Conservation (phyloP, 92 coral and sea anemone species). For the Siderastrea radians region DNA sequence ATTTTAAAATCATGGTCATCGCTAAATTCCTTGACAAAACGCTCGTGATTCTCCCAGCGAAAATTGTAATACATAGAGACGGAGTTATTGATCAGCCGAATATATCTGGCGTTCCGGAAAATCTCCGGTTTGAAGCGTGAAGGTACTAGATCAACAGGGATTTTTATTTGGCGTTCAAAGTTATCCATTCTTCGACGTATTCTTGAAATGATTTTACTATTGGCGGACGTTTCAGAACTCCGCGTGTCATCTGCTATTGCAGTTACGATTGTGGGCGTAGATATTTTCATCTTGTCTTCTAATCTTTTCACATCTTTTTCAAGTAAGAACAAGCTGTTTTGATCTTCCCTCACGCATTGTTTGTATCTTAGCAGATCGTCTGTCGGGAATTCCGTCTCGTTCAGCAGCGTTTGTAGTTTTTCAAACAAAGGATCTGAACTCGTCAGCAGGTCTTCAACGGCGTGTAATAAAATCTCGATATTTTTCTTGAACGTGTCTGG, state of each 20-base stretch:
- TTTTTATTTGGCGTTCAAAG: conserved; percentile 6
- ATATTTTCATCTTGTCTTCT: conserved; percentile 36
- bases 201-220: conserved; percentile 30
- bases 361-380: conserved; percentile 38
- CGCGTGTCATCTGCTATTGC: not conserved
- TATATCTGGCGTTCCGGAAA: conserved; percentile 40
- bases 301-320: conserved; percentile 47
- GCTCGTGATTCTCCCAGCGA: conserved; percentile 40
- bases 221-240: conserved; percentile 12
- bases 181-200: conserved; percentile 26
- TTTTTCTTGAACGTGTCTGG: conserved; percentile 22
- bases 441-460: conserved; percentile 43
- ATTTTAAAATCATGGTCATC: conserved; percentile 33
- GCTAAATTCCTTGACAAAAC: conserved; percentile 34
- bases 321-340: conserved; percentile 15
- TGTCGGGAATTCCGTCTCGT: conserved; percentile 47
- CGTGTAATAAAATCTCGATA: conserved; percentile 27
- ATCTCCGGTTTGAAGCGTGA: conserved; percentile 39
- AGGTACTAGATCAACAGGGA: conserved; percentile 27
- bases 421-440: conserved; percentile 33
- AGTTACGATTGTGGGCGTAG: not conserved
- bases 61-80: conserved; percentile 22
- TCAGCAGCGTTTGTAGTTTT: conserved; percentile 30
- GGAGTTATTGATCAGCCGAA: conserved; percentile 39
- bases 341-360: conserved; percentile 6